Conservation (phyloP, 2,113 vertebrate genomes). For the Excalfactoria chinensis region DNA sequence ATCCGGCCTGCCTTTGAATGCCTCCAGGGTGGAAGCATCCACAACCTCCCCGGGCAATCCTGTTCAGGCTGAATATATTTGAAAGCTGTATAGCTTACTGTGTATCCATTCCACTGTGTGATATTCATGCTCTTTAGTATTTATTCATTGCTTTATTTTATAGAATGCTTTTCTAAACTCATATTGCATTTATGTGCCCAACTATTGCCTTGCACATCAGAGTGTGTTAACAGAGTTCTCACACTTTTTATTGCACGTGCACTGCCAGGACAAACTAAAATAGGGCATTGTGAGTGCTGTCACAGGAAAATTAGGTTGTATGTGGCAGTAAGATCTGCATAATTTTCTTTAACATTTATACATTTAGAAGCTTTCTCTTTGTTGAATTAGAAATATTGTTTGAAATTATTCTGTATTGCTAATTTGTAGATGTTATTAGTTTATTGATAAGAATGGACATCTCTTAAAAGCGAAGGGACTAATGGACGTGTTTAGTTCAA, state of each 20-base stretch:
- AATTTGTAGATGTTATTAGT: background rate
- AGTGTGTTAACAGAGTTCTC: background rate
- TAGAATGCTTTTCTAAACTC: background rate
- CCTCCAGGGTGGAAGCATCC: no score
- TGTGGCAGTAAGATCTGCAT: background rate
- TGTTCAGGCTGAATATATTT: background rate
- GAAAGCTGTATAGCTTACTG: background rate
- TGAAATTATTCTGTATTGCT: background rate
- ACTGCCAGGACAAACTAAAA: background rate
- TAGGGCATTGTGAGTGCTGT: background rate
- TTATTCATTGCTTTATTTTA: background rate
- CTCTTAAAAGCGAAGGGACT: background rate
- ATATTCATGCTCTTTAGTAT: background rate
- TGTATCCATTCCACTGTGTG: background rate
- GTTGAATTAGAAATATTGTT: background rate
- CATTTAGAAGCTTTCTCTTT: background rate
- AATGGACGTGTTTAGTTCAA: background rate
- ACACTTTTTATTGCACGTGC: accelerated
- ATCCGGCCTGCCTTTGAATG: no score
- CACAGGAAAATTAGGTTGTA: background rate
- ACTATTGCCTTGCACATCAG: background rate
- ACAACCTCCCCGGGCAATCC: no score
- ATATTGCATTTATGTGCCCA: background rate
- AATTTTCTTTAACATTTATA: background rate
- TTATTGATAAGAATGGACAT: background rate